phyloP scores from a whole-genome alignment of 2,113 vertebrate species.

The Orientallactaga bullata region DNA sequence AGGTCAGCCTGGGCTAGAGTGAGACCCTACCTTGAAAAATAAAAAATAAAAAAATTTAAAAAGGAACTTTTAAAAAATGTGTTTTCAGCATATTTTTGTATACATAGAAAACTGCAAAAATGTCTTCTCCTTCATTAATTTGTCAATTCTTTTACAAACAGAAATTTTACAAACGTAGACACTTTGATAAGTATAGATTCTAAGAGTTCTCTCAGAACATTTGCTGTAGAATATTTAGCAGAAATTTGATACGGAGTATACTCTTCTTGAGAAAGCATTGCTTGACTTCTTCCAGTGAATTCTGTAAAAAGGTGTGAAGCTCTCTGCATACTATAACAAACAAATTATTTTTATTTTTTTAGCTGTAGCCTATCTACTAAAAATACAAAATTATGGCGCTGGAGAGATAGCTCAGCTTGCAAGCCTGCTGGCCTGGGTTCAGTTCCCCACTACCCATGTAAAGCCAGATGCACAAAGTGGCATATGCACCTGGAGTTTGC shows the following conservation, averaged over 20 bases:
- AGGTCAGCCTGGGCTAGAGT: no score
- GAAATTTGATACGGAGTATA: background rate
- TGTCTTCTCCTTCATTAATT: background rate
- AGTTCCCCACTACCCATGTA: no score
- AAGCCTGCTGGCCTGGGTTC: no score
- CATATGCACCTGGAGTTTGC: no score
- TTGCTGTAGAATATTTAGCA: slow-evolving; percentile 21
- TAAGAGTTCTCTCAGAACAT: slow-evolving; percentile 32
- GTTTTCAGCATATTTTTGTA: slow-evolving; percentile 14
- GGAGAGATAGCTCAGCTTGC: no score
- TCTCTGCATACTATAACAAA: background rate
- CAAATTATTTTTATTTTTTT: background rate
- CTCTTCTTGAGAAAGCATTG: slow-evolving; percentile 38
- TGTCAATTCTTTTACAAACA: no score
- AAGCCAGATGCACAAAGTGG: no score
- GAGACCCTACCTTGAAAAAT: no score
- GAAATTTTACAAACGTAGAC: slow-evolving; percentile 39
- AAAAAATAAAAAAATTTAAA: no score
- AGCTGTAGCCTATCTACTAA: background rate
- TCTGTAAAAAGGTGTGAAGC: background rate
- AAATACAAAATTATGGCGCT: slow-evolving; percentile 19
- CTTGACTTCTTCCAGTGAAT: slow-evolving; percentile 22
- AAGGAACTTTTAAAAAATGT: background rate
- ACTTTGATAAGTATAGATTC: background rate
- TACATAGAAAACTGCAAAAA: background rate